A percentile compares a stretch with the other conserved stretches of the same genome.
phyloP scores from a whole-genome alignment of 2,888 invertebrate genomes.

The Lasioglossum marginatum region DNA sequence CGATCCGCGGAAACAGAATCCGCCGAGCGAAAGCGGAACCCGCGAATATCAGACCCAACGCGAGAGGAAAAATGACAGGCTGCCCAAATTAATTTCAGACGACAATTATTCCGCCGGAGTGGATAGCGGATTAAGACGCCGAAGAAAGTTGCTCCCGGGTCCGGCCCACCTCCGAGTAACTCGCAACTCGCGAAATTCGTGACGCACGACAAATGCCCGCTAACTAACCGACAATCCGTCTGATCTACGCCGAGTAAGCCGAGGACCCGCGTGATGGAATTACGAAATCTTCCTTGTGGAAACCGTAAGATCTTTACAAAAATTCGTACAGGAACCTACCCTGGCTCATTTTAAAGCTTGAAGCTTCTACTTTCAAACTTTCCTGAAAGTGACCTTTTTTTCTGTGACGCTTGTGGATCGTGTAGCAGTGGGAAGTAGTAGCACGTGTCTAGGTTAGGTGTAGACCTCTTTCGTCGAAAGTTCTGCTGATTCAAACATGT shows the following conservation, averaged over 20 bases:
- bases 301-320: neutral
- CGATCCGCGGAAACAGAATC: constrained; percentile 39
- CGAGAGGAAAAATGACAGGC: constrained; percentile 51
- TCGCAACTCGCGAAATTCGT: constrained; percentile 37
- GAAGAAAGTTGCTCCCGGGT: constrained; percentile 19
- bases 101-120: constrained; percentile 39
- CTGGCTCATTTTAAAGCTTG: too few relatives aligned
- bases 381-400: too few relatives aligned
- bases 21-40: constrained; percentile 1
- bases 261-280: neutral
- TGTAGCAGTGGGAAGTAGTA: too few relatives aligned
- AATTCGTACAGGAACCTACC: too few relatives aligned
- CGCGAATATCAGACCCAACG: neutral
- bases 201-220: constrained; percentile 35
- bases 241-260: constrained; percentile 2
- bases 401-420: too few relatives aligned
- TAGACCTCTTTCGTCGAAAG: too few relatives aligned
- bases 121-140: constrained; percentile 38
- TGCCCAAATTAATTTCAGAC: constrained; percentile 48
- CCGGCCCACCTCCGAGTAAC: constrained; percentile 4
- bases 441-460: too few relatives aligned
- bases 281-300: neutral
- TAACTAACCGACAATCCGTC: constrained; percentile 58
- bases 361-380: too few relatives aligned
- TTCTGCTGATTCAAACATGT: too few relatives aligned